Percentiles rank a stretch among this genome's conserved stretches.
phyloP scores from a whole-genome alignment of 2,797 vertebrate genomes.

The Spinibarbus caldwelli region DNA sequence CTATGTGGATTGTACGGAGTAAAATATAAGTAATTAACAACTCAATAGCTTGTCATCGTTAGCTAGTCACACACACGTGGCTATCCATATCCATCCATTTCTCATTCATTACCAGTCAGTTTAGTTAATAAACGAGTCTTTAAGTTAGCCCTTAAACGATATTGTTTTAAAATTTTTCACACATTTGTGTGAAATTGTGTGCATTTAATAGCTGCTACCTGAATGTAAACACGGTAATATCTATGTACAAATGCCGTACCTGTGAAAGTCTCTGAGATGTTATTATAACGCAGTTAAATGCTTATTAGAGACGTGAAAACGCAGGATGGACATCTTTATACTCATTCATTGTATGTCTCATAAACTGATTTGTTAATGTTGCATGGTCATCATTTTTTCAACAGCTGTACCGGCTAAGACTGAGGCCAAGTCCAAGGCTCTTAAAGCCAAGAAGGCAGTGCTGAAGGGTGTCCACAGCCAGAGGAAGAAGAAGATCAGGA shows the following conservation, averaged over 20 bases:
- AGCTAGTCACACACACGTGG: slow-evolving; percentile 30
- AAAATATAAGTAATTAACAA: neutral
- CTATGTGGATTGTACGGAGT: no score
- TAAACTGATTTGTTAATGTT: neutral
- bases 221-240: neutral
- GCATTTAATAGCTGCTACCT: no score
- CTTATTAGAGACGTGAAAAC: neutral
- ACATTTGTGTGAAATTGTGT: neutral
- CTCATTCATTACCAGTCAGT: neutral
- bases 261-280: neutral
- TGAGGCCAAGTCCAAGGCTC: slow-evolving; percentile 96
- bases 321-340: neutral
- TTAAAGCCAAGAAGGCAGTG: slow-evolving; percentile 98
- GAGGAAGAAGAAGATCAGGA: slow-evolving; percentile 95
- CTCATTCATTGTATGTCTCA: no score
- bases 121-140: neutral
- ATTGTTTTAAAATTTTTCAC: neutral
- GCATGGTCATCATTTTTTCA: neutral
- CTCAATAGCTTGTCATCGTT: neutral
- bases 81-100: neutral
- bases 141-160: neutral
- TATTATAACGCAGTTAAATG: no score
- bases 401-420: slow-evolving; percentile 91
- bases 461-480: slow-evolving; percentile 97
- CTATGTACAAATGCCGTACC: accelerated